Percentiles rank a stretch among this genome's conserved stretches.
Conservation (phyloP, 2,888 invertebrate genomes). For the Xestia sexstrigata region DNA sequence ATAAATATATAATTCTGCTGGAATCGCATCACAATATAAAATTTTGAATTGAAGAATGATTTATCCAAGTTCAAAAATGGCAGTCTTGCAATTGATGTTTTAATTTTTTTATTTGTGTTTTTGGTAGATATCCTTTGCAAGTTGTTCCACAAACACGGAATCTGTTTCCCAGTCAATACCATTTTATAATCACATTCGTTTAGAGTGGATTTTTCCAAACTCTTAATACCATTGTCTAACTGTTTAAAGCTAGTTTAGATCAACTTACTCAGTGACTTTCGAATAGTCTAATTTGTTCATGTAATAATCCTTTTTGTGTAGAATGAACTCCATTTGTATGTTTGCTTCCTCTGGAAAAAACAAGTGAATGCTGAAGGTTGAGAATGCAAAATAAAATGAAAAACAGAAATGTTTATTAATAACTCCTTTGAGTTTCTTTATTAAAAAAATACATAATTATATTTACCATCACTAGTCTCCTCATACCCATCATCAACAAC, state of each 20-base stretch:
- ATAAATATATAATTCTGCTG: conserved; percentile 41
- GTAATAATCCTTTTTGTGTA: conserved; percentile 98
- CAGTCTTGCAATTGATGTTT: neutral
- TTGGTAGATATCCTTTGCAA: neutral
- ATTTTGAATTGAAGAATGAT: conserved; percentile 23
- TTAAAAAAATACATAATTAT: neutral
- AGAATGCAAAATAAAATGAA: neutral
- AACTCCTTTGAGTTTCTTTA: neutral
- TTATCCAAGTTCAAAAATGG: conserved; percentile 20
- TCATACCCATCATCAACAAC: conserved; percentile 80
- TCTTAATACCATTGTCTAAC: neutral
- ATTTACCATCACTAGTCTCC: conserved; percentile 86
- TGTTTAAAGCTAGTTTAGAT: conserved; percentile 21
- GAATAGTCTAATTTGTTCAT: conserved; percentile 96
- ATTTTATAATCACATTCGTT: neutral
- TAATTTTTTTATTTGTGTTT: neutral
- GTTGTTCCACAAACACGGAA: neutral
- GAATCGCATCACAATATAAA: conserved; percentile 19
- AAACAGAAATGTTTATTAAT: neutral
- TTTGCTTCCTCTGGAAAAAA: conserved; percentile 87
- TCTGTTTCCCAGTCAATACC: neutral
- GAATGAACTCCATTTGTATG: conserved; percentile 94
- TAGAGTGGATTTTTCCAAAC: conserved; percentile 1
- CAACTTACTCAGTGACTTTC: conserved; percentile 93
- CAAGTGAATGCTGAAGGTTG: conserved; percentile 12